phyloP scores from a whole-genome alignment of 2,113 vertebrate genomes.

The Cheilinus undulatus region DNA sequence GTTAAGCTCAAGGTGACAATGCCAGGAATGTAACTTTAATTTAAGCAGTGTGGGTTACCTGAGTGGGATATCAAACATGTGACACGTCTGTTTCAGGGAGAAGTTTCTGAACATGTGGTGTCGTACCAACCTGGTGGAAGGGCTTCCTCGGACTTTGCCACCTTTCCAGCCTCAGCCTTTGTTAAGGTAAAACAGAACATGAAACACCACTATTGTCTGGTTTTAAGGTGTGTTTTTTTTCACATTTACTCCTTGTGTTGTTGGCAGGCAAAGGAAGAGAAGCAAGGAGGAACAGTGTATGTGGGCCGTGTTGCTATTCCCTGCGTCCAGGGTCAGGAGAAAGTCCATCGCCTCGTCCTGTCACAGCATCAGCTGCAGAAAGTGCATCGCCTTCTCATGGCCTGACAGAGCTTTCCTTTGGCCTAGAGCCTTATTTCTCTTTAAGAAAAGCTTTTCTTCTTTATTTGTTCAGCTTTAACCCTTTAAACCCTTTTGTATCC shows the following conservation, averaged over 20 bases:
- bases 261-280: constrained; percentile 87
- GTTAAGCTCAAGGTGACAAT: constrained; percentile 87
- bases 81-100: constrained; percentile 80
- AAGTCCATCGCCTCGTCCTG: constrained; percentile 88
- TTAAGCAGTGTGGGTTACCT: not conserved
- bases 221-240: not conserved
- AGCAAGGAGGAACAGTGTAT: constrained; percentile 83
- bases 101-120: constrained; percentile 89
- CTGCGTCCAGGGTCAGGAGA: constrained; percentile 87
- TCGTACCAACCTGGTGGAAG: constrained; percentile 87
- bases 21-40: not conserved
- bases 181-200: constrained; percentile 84
- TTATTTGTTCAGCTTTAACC: constrained; percentile 15
- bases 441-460: not conserved
- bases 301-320: constrained; percentile 90
- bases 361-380: constrained; percentile 88
- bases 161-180: constrained; percentile 89
- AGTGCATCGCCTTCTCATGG: constrained; percentile 88
- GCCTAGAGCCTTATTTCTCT: not conserved
- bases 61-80: not conserved
- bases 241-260: not conserved
- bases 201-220: not conserved
- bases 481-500: too few species aligned
- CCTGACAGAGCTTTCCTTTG: constrained; percentile 36
- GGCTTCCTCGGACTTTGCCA: constrained; percentile 88